phyloP scores from a whole-genome alignment of 2,888 invertebrate species.

The Lacanobia wlatinum region DNA sequence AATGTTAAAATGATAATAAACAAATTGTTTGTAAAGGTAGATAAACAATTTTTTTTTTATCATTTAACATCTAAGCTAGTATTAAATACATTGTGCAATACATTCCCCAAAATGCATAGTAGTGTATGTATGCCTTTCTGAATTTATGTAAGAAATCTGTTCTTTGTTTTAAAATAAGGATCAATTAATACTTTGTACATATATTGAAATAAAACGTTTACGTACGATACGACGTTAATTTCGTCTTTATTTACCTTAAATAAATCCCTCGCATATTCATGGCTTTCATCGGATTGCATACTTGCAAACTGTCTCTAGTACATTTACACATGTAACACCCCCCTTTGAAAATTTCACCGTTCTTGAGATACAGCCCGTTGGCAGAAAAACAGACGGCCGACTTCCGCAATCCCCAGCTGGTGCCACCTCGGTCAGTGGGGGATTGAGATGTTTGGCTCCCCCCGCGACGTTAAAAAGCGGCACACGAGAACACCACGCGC shows the following conservation, averaged over 20 bases:
- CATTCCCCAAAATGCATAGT: constrained; percentile 82
- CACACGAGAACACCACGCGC: too few species aligned
- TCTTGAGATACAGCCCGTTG: too few species aligned
- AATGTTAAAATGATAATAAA: neutral
- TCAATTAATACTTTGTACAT: constrained; percentile 64
- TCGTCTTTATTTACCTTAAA: constrained; percentile 20
- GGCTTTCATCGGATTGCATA: neutral
- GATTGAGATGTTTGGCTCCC: too few species aligned
- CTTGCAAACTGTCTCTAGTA: too few species aligned
- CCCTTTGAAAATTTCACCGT: too few species aligned
- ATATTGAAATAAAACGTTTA: constrained; percentile 65
- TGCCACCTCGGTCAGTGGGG: too few species aligned
- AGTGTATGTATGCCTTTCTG: constrained; percentile 64
- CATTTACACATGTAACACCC: too few species aligned
- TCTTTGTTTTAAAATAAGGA: constrained; percentile 58
- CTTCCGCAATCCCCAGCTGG: too few species aligned
- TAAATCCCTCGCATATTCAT: neutral
- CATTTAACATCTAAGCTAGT: constrained; percentile 38
- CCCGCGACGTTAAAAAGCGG: too few species aligned
- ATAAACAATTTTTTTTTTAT: constrained; percentile 19
- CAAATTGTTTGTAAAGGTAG: too few species aligned
- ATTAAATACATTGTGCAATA: constrained; percentile 75
- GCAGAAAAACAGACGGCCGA: too few species aligned
- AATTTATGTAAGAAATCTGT: constrained; percentile 52
- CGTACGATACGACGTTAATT: constrained; percentile 47